Base-by-base conservation (phyloP, 2,888 invertebrate genomes). In the Mongoloraphidia duomilia region DNA sequence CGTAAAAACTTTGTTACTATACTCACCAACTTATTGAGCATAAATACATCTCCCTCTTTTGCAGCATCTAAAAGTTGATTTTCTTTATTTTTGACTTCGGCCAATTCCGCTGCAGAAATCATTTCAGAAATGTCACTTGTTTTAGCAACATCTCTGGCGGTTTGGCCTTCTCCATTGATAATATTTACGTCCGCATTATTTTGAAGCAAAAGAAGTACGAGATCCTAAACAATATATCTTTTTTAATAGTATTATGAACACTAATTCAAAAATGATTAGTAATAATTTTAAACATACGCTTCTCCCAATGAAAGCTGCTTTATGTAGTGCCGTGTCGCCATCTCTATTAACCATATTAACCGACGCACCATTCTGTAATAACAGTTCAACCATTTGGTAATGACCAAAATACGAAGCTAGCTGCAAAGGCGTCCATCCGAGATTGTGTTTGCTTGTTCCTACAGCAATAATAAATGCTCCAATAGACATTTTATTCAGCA, bases 381-480 rank as follows among this genome's bases (percentile, higher is more conserved):
- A 59, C 0, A 71, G 63, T 52, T 75, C 68, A 3, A 75, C 79
- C 11, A 79, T 78, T 38, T 73, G 72, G 42, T 64, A 63, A 56
- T 82, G 80, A 0, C 79, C 80, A 63, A 82, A 82, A 61, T 82
- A 82, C 38, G 79, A 74, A 0, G 81, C 78, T 51, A 82, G 64
- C 58, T 82, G 82, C 2, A 82, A 65, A 0, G 82, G 77, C 0
- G 79, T 79, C 81, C 82, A 82, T 44, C 80, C 80, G 54, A 77
- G 59, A 61, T 82, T 82, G 52, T 75, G 72, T 61, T 80, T 81
- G 45, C 67, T 73, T 63, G 72, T 74, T 11, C 80, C 80, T 79
- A 6, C 26, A 26, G 26, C 26, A 26, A 26, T 26, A 6, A 26
- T 26, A 6, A 26, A 26, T 26, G 6, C 26, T 26, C 26, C 26